Evolutionary conservation across 2,888 invertebrate species (phyloP).

Genomic region (Yponomeuta evonymella): DNA sequence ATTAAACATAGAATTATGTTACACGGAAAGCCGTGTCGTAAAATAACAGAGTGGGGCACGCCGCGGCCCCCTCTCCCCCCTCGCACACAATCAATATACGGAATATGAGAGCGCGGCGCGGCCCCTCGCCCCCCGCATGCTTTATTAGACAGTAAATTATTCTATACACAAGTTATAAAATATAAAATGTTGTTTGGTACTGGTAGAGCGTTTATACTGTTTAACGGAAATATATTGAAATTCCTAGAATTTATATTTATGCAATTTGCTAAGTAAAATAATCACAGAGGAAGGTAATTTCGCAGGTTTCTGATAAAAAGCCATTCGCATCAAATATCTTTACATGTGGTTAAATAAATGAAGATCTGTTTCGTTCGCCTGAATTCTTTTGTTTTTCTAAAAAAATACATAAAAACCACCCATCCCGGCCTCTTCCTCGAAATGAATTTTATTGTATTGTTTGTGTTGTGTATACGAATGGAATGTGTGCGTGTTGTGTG

Average conservation of each 20-base stretch:
- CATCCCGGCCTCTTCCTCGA: background rate
- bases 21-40: slow-evolving; percentile 78
- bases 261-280: too few relatives aligned
- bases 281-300: too few relatives aligned
- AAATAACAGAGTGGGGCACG: slow-evolving; percentile 77
- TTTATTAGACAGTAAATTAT: slow-evolving; percentile 75
- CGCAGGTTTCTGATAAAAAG: too few relatives aligned
- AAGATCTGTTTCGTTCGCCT: background rate
- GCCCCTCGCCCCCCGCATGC: slow-evolving; percentile 74
- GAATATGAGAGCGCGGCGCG: slow-evolving; percentile 74
- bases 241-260: too few relatives aligned
- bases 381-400: background rate
- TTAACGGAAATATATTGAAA: too few relatives aligned
- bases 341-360: background rate
- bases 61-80: slow-evolving; percentile 72
- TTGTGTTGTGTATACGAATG: background rate
- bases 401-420: background rate
- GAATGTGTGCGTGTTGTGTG: background rate
- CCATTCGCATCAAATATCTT: too few relatives aligned
- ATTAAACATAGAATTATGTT: slow-evolving; percentile 72
- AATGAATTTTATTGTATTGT: slow-evolving; percentile 1
- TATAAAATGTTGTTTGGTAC: background rate
- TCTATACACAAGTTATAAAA: slow-evolving; percentile 45
- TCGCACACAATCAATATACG: slow-evolving; percentile 77
- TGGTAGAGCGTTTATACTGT: too few relatives aligned